Evolutionary conservation across 2,888 invertebrate genomes (phyloP), one percentile per base, ranked within the genome.

Genomic region (Luperina nickerlii): DNA sequence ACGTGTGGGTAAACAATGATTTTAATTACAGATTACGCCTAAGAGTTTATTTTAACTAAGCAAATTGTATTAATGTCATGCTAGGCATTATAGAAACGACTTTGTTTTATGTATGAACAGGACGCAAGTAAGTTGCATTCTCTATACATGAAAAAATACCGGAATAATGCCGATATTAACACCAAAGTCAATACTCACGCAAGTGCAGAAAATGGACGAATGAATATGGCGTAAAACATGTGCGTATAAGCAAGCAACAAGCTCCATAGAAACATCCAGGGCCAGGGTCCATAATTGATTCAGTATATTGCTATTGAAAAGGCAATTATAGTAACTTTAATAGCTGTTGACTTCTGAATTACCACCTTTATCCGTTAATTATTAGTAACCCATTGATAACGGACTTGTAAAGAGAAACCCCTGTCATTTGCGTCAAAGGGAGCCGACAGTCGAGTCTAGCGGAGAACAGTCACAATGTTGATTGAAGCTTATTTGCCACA

Each of bases 1-100:
- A 79, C 79, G 87, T 90, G 90, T 90, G 87, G 89, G 87, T 89
- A 83, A 88, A 88, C 90, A 90, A 85, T 89, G 89, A 89, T 89
- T 88, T 90, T 89, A 89, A 90, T 90, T 90, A 89, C 83, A 86
- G 88, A 89, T 89, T 85, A 87, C 71, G 82, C 69, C 62, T 70
- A 75, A 73, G 76, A 79, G 89, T 89, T 78, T 87, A 86, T 81
- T 86, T 84, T 74, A 82, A 74, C 70, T 73, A 76, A 65, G 66
- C 70, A 69, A 72, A 78, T 71, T 71, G 24, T 81, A 71, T 69
- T 66, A 79, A 69, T 79, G 70, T 81, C 76, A 74, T 78, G 70
- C 71, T 76, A 65, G 57, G 27, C 11, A 75, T 48, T 69, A 63
- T 57, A 60, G 15, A 38, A 69, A 77, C 57, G 74, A 32, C 74